These are phyloP conservation scores for Nothura maculosa DNA, from an alignment of 2,797 vertebrate genomes.

Conservation along the genomic window DNA sequence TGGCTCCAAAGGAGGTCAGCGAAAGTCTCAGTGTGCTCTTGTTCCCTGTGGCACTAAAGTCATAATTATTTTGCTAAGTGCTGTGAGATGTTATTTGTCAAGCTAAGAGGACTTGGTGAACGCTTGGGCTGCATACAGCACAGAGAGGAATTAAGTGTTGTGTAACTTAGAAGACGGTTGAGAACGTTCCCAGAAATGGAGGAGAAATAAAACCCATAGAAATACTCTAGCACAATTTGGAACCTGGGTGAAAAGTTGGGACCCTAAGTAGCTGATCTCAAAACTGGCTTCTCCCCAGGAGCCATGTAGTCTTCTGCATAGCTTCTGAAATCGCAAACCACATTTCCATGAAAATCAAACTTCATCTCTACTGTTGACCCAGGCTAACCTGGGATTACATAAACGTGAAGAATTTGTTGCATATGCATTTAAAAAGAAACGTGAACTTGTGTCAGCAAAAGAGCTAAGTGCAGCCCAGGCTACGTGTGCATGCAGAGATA, in stretches of 20 bases:
- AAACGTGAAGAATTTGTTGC: neutral
- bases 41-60: neutral
- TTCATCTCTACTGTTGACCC: neutral
- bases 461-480: neutral
- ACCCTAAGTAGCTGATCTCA: neutral
- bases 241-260: neutral
- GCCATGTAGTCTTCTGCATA: neutral
- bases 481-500: neutral
- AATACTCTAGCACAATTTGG: neutral
- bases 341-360: neutral
- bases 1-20: neutral
- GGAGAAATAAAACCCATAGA: neutral
- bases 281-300: neutral
- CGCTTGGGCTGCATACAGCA: neutral
- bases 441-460: neutral
- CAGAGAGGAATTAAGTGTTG: neutral
- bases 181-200: neutral
- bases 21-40: fast-evolving
- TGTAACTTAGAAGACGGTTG: neutral
- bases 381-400: neutral
- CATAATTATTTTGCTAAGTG: neutral
- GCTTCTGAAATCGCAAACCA: neutral
- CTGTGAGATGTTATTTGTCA: neutral
- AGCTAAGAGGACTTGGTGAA: neutral
- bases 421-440: neutral